Percentiles rank a stretch among this genome's conserved stretches.
Conservation (phyloP, 2,113 vertebrate genomes). For the Seriola rivoliana region DNA sequence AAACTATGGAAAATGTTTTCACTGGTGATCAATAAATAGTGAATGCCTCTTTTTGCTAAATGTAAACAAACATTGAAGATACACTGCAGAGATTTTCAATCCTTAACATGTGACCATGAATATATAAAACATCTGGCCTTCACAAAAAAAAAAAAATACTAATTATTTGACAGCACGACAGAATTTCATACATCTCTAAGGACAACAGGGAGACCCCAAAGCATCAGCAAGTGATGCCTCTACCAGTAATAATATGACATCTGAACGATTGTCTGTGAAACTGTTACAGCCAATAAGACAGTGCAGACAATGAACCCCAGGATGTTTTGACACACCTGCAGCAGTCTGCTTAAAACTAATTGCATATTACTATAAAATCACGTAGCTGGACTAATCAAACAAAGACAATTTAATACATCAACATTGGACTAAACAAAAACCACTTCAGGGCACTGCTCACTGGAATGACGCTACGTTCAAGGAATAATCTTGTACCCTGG, state of each 20-base stretch:
- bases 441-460: not conserved
- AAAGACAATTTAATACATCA: constrained; percentile 10
- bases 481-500: not conserved
- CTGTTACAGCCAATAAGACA: not conserved
- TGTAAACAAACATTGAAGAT: not conserved
- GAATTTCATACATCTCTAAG: not conserved
- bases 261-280: constrained; percentile 39
- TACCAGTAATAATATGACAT: not conserved
- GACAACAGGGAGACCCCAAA: not conserved
- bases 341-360: constrained; percentile 32
- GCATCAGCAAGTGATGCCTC: not conserved
- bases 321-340: constrained; percentile 7
- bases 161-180: constrained; percentile 2
- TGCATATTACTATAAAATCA: constrained; percentile 7
- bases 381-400: not conserved
- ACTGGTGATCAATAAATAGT: not conserved
- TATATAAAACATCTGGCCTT: not conserved
- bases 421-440: not conserved
- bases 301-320: not conserved
- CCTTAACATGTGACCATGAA: accelerated
- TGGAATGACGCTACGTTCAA: constrained; percentile 31
- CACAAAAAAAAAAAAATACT: not conserved
- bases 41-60: not conserved
- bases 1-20: not conserved
- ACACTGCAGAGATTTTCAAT: accelerated